phyloP scores from a whole-genome alignment of 2,113 vertebrate species.

The Benitochromis conjunctus region DNA sequence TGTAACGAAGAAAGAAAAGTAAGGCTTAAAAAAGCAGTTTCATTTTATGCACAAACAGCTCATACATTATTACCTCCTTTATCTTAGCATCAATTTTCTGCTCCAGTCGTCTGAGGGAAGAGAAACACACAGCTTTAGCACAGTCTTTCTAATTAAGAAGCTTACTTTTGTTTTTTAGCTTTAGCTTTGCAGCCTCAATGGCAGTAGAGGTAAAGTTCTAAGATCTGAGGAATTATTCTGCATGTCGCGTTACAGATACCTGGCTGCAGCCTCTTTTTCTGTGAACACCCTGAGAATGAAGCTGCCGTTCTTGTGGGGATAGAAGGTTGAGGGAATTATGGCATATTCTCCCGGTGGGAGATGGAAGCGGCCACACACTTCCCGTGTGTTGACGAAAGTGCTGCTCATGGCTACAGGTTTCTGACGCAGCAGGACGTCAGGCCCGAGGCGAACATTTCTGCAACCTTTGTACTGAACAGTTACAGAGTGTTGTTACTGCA shows the following conservation, averaged over 20 bases:
- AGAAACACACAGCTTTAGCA: neutral
- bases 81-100: conserved; percentile 33
- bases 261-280: conserved; percentile 73
- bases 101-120: conserved; percentile 39
- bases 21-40: neutral
- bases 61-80: conserved; percentile 43
- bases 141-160: neutral
- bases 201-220: neutral
- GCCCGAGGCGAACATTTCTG: conserved; percentile 63
- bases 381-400: conserved; percentile 77
- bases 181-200: conserved; percentile 1
- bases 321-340: conserved; percentile 83
- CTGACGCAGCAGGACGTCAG: conserved; percentile 73
- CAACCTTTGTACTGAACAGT: conserved; percentile 61
- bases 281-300: conserved; percentile 86
- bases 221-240: neutral
- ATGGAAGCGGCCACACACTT: conserved; percentile 75
- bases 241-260: conserved; percentile 29
- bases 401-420: conserved; percentile 59
- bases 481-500: neutral
- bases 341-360: conserved; percentile 81
- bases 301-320: conserved; percentile 78
- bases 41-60: neutral
- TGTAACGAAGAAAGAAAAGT: neutral
- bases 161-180: neutral